phyloP scores from a whole-genome alignment of 2,888 invertebrate genomes.

The Cantharis rufa region DNA sequence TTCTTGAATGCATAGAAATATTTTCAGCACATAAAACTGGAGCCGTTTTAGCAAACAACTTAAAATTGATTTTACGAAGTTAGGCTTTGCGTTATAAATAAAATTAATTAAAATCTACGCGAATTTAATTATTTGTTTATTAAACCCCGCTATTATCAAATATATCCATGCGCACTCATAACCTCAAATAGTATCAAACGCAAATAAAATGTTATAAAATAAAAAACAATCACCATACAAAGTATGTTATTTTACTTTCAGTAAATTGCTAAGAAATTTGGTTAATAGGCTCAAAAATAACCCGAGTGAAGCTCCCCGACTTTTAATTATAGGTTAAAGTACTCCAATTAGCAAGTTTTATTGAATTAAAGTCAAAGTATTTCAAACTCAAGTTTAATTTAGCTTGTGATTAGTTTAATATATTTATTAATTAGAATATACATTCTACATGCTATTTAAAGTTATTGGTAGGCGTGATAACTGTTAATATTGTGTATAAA shows the following conservation, averaged over 20 bases:
- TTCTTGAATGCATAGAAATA: not conserved
- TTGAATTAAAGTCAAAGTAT: not conserved
- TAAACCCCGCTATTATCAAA: not conserved
- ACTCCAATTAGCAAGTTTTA: not conserved
- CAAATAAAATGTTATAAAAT: not conserved
- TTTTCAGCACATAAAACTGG: not conserved
- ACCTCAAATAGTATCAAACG: not conserved
- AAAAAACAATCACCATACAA: not conserved
- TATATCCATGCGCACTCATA: not conserved
- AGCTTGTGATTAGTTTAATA: not conserved
- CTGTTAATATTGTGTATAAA: not conserved
- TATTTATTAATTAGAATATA: not conserved
- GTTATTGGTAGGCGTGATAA: not conserved
- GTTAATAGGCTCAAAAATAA: not conserved
- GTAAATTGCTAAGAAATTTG: not conserved
- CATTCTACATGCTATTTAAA: not conserved
- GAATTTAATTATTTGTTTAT: not conserved
- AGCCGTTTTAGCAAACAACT: not conserved
- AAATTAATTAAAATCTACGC: not conserved
- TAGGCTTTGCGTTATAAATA: not conserved
- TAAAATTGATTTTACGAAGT: not conserved
- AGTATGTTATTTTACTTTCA: not conserved
- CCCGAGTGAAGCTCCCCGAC: not conserved
- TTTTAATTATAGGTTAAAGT: not conserved
- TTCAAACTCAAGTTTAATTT: not conserved